These are phyloP conservation scores for Tinea trinotella DNA, from an alignment of 2,888 invertebrate genomes.

Conservation along the genomic window DNA sequence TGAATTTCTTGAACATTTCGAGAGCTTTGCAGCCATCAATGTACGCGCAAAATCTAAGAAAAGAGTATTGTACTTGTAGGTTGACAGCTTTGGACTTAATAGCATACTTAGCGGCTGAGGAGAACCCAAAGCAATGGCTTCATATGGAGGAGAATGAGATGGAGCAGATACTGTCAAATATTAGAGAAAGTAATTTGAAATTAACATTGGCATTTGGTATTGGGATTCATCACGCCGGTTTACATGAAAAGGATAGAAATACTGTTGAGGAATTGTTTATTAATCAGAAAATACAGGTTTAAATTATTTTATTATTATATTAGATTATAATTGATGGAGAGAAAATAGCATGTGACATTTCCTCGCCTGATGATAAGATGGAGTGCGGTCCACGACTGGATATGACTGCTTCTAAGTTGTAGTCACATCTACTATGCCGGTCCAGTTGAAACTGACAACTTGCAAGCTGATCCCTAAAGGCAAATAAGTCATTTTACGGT, in stretches of 20 bases:
- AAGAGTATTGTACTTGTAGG: constrained; percentile 64
- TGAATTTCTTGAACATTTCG: too few species aligned
- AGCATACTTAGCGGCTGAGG: constrained; percentile 90
- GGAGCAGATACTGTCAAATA: constrained; percentile 80
- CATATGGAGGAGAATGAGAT: constrained; percentile 89
- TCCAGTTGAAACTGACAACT: too few species aligned
- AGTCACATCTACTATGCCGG: too few species aligned
- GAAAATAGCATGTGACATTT: too few species aligned
- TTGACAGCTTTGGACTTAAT: constrained; percentile 96
- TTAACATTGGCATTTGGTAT: constrained; percentile 97
- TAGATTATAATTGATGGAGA: too few species aligned
- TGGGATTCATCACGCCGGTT: constrained; percentile 98
- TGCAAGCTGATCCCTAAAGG: too few species aligned
- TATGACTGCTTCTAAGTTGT: too few species aligned
- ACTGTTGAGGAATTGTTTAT: constrained; percentile 95
- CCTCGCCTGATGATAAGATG: too few species aligned
- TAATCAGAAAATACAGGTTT: constrained; percentile 93
- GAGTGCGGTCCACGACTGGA: too few species aligned
- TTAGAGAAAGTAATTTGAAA: constrained; percentile 91
- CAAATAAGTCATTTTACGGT: too few species aligned
- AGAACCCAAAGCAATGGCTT: constrained; percentile 95
- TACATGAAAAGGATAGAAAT: constrained; percentile 92
- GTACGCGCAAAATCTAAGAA: too few species aligned
- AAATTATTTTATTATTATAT: background rate
- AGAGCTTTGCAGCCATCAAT: too few species aligned